These are phyloP conservation scores for Prenolepis imparis DNA, from an alignment of 2,888 invertebrate genomes.

Conservation along the genomic window DNA sequence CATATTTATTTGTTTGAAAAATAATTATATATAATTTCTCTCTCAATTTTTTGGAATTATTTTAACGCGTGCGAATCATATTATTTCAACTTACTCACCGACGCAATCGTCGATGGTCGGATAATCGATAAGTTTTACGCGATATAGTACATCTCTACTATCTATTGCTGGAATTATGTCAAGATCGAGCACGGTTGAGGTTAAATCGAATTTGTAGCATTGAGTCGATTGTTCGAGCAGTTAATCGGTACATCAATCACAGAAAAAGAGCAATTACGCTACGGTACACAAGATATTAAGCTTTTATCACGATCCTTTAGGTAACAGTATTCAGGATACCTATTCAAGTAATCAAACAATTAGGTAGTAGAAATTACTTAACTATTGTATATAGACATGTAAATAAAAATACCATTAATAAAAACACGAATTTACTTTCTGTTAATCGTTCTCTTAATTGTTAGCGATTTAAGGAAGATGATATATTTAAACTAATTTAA, in stretches of 20 bases:
- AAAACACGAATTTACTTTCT: background rate
- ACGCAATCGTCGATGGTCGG: background rate
- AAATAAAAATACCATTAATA: background rate
- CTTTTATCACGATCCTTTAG: constrained; percentile 39
- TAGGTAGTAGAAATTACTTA: background rate
- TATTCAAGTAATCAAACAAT: background rate
- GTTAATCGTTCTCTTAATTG: background rate
- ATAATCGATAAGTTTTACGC: constrained; percentile 15
- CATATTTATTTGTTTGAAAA: background rate
- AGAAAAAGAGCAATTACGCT: constrained; percentile 42
- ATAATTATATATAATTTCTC: background rate
- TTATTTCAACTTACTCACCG: background rate
- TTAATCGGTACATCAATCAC: constrained; percentile 48
- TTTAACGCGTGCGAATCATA: background rate
- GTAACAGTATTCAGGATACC: background rate
- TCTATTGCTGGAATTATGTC: constrained; percentile 33
- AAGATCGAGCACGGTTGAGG: constrained; percentile 34
- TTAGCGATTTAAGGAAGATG: background rate
- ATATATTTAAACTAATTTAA: background rate
- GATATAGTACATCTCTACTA: background rate
- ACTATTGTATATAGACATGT: background rate
- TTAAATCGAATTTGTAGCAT: constrained; percentile 51
- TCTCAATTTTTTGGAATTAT: background rate
- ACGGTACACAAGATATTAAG: constrained; percentile 33
- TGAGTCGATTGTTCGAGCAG: constrained; percentile 32